Evolutionary conservation across 2,797 vertebrate species (phyloP).

Genomic region (Megalops cyprinoides): DNA sequence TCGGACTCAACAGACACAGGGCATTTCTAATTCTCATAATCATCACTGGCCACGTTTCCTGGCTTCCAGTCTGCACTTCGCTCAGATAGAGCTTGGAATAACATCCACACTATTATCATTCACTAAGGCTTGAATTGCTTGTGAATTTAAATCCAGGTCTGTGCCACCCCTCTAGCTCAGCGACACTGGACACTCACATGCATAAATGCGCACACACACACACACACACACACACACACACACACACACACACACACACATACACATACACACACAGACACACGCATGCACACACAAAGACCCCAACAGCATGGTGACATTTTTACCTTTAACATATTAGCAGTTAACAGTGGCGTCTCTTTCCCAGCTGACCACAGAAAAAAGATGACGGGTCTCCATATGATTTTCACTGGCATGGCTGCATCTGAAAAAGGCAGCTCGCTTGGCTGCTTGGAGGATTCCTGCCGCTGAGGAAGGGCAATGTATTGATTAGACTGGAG

Average conservation of each 20-base stretch:
- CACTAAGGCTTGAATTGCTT: background rate
- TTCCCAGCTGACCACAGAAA: background rate
- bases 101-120: constrained; percentile 20
- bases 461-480: background rate
- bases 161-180: background rate
- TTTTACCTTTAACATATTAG: background rate
- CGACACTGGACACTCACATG: background rate
- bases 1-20: background rate
- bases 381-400: background rate
- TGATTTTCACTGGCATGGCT: background rate
- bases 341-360: background rate
- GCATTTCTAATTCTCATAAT: background rate
- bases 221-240: background rate
- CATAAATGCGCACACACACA: background rate
- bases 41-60: background rate
- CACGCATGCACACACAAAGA: background rate
- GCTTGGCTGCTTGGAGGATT: background rate
- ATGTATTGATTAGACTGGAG: constrained; percentile 4
- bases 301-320: too few relatives aligned
- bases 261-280: background rate
- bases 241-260: background rate
- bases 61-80: background rate
- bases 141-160: too few relatives aligned
- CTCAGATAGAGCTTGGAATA: constrained; percentile 18
- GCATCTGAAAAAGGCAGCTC: background rate